A percentile compares a stretch with the other conserved stretches of the same genome.
These are phyloP conservation scores for Cheilosia scutellata DNA, from an alignment of 2,888 invertebrate species.

Conservation along the genomic window DNA sequence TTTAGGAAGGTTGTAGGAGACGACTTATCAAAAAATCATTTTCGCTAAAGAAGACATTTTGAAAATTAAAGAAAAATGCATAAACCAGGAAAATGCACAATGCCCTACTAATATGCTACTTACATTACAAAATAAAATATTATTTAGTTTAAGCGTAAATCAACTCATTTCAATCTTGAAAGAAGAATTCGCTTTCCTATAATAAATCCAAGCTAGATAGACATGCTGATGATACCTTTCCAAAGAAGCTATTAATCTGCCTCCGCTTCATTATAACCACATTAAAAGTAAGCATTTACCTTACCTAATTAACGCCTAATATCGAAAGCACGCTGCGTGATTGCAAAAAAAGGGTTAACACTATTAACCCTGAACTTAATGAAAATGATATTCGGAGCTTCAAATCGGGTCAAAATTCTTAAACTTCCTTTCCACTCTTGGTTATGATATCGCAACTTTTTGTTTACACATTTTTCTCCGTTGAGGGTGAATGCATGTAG, in stretches of 20 bases:
- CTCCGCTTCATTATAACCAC: conserved; percentile 38
- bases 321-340: not conserved
- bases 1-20: too few species aligned
- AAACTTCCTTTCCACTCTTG: conserved; percentile 39
- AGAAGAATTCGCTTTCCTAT: too few species aligned
- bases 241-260: conserved; percentile 5
- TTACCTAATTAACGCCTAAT: conserved; percentile 19
- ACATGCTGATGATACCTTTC: not conserved
- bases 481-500: conserved; percentile 2
- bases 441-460: conserved; percentile 33
- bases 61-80: too few species aligned
- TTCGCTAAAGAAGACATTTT: too few species aligned
- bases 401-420: conserved; percentile 32
- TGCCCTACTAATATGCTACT: too few species aligned
- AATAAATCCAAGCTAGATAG: not conserved
- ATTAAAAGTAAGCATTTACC: conserved; percentile 39
- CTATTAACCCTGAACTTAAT: conserved; percentile 53
- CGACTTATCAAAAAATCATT: too few species aligned
- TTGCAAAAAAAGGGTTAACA: conserved; percentile 44
- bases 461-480: not conserved
- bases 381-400: conserved; percentile 44
- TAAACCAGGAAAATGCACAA: too few species aligned
- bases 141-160: too few species aligned
- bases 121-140: too few species aligned
- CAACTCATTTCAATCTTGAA: too few species aligned